Base-by-base conservation (phyloP, 2,113 vertebrate genomes). In the Tricholaema leucomelas region DNA sequence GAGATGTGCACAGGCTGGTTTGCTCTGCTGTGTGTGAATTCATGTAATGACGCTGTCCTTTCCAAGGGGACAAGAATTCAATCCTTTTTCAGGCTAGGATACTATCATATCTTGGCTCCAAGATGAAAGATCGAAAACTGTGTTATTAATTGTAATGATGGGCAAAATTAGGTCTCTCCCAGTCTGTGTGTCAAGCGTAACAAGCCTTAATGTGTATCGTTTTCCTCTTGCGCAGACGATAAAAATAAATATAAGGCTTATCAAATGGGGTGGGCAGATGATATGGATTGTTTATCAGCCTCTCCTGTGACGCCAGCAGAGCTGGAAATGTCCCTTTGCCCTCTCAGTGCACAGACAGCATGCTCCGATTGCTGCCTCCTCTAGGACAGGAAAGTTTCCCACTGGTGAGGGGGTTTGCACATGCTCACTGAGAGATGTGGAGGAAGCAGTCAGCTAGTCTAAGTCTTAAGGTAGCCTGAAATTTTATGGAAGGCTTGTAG, bases 241-340 rank as follows among this genome's bases (percentile, higher is more conserved):
- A 52, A 78, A 83, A 87, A 66, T 35, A 82, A 77, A 73, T 33
- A 8, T 59, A 73, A 89, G 82, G 46, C 52, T 90, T 83, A 72
- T 50, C 30, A 88, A 48, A 55, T 21, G 52, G 24, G 5, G 7
- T 67, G 18, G 24, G 23, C 48, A 92, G 71, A 67, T 14, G 16
- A 66, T 83, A 56, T 38, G 21, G 80, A 81, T 90, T 85, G 25
- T 91, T 94, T 91, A 65, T 88, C 61, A 92, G 58, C 38, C 70
- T 84, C 40, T 88, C 27, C 21, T 35, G 19, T 81, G 61, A 94
- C 1, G 18, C 17, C 83, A 91, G 54, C 38, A 52, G 69, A 58
- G 33, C 38, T 33, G 4, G 66, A 31, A 85, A 50, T 1, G 16
- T 90, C 73, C 33, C 27, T 92, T 82, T 93, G 46, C 54, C 79